A percentile compares a stretch with the other conserved stretches of the same genome.
Evolutionary conservation across 2,888 invertebrate species (phyloP).

Genomic region (Gisinianus flammeolus): DNA sequence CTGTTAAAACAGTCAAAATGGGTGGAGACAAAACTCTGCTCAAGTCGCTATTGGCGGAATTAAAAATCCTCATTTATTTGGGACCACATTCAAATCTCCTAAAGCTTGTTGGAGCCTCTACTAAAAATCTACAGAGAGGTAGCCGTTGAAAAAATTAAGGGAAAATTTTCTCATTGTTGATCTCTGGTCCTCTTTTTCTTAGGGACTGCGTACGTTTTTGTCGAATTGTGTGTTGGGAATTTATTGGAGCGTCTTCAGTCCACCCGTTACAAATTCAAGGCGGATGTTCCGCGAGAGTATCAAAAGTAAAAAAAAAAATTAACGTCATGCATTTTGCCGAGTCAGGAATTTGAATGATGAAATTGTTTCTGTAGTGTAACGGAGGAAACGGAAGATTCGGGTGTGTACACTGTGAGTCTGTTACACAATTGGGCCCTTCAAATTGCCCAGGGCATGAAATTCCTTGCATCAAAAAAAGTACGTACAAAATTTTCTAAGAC

Average conservation of each 20-base stretch:
- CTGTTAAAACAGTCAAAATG: constrained; percentile 3
- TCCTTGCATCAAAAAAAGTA: constrained; percentile 21
- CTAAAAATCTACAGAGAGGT: neutral
- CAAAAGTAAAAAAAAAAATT: neutral
- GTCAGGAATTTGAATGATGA: neutral
- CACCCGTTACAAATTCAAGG: neutral
- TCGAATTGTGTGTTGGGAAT: constrained; percentile 11
- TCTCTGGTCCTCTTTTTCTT: no score
- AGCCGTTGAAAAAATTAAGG: neutral
- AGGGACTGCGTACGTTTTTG: constrained; percentile 6
- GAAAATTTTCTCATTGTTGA: no score
- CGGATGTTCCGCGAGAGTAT: neutral
- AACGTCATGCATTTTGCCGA: neutral
- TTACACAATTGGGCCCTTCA: constrained; percentile 16
- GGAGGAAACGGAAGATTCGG: no score
- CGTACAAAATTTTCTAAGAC: neutral
- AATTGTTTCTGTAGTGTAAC: neutral
- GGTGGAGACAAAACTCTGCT: neutral
- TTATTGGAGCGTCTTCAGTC: neutral
- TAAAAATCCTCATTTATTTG: constrained; percentile 16
- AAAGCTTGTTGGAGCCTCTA: neutral
- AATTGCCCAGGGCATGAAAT: constrained; percentile 27
- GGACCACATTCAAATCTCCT: constrained; percentile 5
- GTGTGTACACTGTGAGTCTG: neutral
- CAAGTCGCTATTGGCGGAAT: neutral